Conservation (phyloP, 2,113 vertebrate genomes). For the Crotalus helleri region DNA sequence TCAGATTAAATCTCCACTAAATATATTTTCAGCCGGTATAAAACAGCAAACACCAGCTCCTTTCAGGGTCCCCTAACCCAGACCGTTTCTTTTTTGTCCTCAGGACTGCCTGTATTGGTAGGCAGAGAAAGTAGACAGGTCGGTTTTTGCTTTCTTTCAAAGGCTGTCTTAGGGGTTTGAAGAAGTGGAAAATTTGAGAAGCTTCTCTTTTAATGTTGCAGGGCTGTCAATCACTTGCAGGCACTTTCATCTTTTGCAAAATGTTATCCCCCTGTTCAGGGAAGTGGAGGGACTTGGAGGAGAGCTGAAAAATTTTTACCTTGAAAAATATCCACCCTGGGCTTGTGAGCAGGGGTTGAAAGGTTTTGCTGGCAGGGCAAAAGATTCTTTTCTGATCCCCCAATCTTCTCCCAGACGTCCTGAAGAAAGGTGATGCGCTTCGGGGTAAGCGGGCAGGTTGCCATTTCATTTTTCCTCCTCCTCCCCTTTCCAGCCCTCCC, state of each 20-base stretch:
- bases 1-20: not conserved
- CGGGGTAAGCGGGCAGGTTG: not conserved
- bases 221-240: not conserved
- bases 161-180: not conserved
- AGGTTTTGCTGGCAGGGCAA: not conserved
- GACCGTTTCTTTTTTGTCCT: not conserved
- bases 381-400: not conserved
- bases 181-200: not conserved
- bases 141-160: not conserved
- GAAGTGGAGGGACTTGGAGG: not conserved
- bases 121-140: not conserved
- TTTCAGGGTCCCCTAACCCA: not conserved
- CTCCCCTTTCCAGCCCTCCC: not conserved
- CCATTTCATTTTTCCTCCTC: not conserved
- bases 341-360: not conserved
- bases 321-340: not conserved
- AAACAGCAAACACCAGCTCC: not conserved
- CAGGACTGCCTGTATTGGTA: not conserved
- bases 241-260: not conserved
- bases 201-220: not conserved
- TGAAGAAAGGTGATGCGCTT: not conserved
- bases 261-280: not conserved
- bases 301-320: not conserved
- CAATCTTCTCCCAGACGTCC: no score
- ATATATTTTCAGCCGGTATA: not conserved